A percentile compares a stretch with the other conserved stretches of the same genome.
phyloP scores from a whole-genome alignment of 1,140 invertebrate species.

The Macrosteles quadrilineatus region DNA sequence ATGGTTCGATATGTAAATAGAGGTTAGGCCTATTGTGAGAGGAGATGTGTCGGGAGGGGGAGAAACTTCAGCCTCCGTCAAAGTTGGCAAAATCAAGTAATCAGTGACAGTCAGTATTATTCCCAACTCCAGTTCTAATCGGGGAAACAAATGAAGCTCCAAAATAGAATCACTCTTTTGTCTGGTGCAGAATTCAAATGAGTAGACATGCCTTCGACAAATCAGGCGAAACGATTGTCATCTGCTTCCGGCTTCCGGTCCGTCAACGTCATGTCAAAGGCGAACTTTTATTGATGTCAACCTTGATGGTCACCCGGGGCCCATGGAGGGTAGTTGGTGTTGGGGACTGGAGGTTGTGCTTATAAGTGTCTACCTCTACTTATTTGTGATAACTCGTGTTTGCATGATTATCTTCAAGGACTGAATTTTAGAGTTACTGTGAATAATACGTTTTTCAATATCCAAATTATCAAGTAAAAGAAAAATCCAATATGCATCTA shows the following conservation, averaged over 20 bases:
- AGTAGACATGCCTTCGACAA: conserved; percentile 13
- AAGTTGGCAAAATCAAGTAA: conserved; percentile 25
- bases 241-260: conserved; percentile 4
- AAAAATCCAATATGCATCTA: too few species aligned
- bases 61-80: conserved; percentile 20
- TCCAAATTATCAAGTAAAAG: too few species aligned
- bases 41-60: not conserved
- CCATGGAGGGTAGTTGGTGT: too few species aligned
- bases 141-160: conserved; percentile 25
- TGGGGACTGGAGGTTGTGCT: too few species aligned
- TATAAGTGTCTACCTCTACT: too few species aligned
- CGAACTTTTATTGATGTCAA: too few species aligned
- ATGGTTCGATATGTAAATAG: conserved; percentile 26
- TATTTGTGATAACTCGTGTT: too few species aligned
- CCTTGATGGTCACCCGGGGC: too few species aligned
- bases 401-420: too few species aligned
- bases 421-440: too few species aligned
- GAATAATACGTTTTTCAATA: too few species aligned
- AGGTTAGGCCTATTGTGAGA: conserved; percentile 23
- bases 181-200: conserved; percentile 25
- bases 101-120: conserved; percentile 27
- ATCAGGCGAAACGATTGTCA: conserved; percentile 16
- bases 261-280: too few species aligned
- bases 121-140: conserved; percentile 23
- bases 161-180: conserved; percentile 27